These are phyloP conservation scores for Nothoprocta pentlandii DNA, from an alignment of 2,113 vertebrate species.

Conservation along the genomic window DNA sequence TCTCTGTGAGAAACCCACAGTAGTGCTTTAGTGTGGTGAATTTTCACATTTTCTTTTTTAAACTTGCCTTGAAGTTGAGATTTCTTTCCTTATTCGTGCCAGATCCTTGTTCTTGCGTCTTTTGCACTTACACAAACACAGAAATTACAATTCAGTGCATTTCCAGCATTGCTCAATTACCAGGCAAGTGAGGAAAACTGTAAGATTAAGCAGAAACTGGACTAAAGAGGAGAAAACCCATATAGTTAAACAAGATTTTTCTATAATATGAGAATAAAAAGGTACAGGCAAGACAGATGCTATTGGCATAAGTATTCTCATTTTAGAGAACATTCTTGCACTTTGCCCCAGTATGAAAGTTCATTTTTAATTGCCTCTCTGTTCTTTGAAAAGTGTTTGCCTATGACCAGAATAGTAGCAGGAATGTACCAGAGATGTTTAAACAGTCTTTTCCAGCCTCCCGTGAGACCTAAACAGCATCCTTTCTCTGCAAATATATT, in stretches of 20 bases:
- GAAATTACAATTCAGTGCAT: not conserved
- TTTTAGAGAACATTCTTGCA: slow-evolving; percentile 41
- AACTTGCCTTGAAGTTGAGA: not conserved
- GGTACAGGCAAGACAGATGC: slow-evolving; percentile 27
- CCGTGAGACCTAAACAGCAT: slow-evolving; percentile 58
- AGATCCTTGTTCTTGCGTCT: not conserved
- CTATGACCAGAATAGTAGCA: slow-evolving; percentile 73
- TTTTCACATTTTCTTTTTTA: slow-evolving; percentile 17
- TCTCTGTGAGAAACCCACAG: not conserved
- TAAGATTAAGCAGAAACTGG: slow-evolving; percentile 35
- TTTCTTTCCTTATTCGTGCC: slow-evolving; percentile 16
- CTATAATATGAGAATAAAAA: slow-evolving; percentile 31
- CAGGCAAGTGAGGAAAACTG: slow-evolving; percentile 37
- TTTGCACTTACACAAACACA: not conserved
- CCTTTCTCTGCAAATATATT: slow-evolving; percentile 66
- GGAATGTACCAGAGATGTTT: slow-evolving; percentile 65
- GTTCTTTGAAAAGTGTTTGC: slow-evolving; percentile 61
- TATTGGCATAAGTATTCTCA: slow-evolving; percentile 62
- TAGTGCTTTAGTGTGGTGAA: not conserved
- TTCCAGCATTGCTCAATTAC: slow-evolving; percentile 1
- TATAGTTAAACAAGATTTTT: slow-evolving; percentile 16
- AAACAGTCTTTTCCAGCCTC: slow-evolving; percentile 61
- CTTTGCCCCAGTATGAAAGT: slow-evolving; percentile 46
- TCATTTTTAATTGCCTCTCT: slow-evolving; percentile 71
- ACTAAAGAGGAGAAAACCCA: slow-evolving; percentile 45